These are phyloP conservation scores for Spodoptera littoralis DNA, from an alignment of 2,888 invertebrate species.

Conservation along the genomic window DNA sequence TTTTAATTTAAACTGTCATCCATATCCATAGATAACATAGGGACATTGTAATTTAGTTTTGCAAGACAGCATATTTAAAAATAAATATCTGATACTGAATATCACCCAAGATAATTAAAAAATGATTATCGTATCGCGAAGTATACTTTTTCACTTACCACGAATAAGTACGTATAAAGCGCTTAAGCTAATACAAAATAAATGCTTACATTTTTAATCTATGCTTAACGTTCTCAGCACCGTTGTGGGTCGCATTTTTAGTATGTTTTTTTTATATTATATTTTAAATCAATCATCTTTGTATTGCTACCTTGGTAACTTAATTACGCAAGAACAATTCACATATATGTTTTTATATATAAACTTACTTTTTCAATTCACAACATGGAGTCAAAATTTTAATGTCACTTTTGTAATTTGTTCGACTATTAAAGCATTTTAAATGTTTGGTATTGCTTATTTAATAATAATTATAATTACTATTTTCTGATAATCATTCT, in stretches of 20 bases:
- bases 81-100: too few species aligned
- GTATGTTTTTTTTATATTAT: background rate
- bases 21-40: too few species aligned
- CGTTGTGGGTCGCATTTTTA: slow-evolving; percentile 1
- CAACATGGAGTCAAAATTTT: background rate
- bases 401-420: background rate
- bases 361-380: background rate
- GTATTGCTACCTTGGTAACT: slow-evolving; percentile 1
- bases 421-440: slow-evolving; percentile 11
- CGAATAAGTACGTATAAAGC: slow-evolving; percentile 9
- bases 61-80: too few species aligned
- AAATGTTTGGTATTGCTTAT: slow-evolving; percentile 7
- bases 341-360: background rate
- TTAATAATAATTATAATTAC: background rate
- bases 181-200: slow-evolving; percentile 12
- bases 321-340: slow-evolving; percentile 4
- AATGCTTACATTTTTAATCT: slow-evolving; percentile 16
- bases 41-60: too few species aligned
- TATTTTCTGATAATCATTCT: slow-evolving; percentile 5
- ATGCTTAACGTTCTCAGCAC: slow-evolving; percentile 24
- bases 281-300: background rate
- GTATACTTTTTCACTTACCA: background rate
- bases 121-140: background rate
- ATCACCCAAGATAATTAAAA: background rate
- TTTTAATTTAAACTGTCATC: too few species aligned